Conservation (phyloP, 1,140 invertebrate genomes). For the Sminthurides bifidus region DNA sequence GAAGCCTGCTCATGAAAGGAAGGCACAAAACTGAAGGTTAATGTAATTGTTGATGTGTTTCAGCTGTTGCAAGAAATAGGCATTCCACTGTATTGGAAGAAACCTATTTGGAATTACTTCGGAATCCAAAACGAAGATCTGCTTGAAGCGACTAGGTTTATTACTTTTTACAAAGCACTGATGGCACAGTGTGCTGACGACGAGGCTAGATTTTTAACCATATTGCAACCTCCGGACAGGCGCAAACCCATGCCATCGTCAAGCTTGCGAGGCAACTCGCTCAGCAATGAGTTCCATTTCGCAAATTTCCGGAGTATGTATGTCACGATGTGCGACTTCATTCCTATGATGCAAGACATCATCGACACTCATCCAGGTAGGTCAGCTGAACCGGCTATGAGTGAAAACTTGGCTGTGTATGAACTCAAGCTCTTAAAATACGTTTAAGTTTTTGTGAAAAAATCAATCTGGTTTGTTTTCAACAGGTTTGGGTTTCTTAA, state of each 20-base stretch:
- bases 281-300: constrained; percentile 45
- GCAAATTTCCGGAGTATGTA: constrained; percentile 9
- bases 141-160: constrained; percentile 49
- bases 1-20: not conserved
- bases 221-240: constrained; percentile 42
- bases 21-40: not conserved
- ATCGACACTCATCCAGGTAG: constrained; percentile 96
- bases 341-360: constrained; percentile 88
- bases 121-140: constrained; percentile 58
- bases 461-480: too few species aligned
- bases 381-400: too few species aligned
- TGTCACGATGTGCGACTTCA: constrained; percentile 56
- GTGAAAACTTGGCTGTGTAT: too few species aligned
- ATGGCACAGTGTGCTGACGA: constrained; percentile 72
- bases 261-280: constrained; percentile 42
- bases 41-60: not conserved
- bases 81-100: constrained; percentile 85
- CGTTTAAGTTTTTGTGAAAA: too few species aligned
- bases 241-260: constrained; percentile 47
- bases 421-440: not conserved
- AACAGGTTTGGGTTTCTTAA: constrained; percentile 66
- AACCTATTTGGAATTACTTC: constrained; percentile 68
- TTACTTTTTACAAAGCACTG: constrained; percentile 19
- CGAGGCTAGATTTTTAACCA: constrained; percentile 77
- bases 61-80: constrained; percentile 35